Base-by-base conservation (phyloP, 2,797 vertebrate species). In the Anas capensis region DNA sequence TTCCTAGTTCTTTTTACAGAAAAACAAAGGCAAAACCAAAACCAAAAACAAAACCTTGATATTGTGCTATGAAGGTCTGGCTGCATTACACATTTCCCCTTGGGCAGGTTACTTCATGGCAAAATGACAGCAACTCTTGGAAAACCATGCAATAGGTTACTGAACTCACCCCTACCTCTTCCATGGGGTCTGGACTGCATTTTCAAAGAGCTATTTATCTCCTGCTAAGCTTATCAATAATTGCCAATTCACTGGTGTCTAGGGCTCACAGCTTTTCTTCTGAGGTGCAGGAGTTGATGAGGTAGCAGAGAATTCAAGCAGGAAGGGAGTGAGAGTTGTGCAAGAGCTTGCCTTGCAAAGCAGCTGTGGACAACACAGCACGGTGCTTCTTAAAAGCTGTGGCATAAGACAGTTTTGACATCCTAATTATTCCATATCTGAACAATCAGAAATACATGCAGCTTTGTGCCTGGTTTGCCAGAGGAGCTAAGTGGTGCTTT, bases 171-270 rank as follows among this genome's bases (percentile, higher is more conserved):
- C 1, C 0, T 69, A 31, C 36, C 58, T 79, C 21, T 64, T 44
- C 49, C 40, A 20, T 49, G 38, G 36, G 27, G 9, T 46, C 34
- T 61, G 36, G 60, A 26, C 21, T 68, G 34, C 1, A 7, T 90
- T 93, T 94, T 79, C 56, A 76, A n/a, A 36, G 14, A 79, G 87
- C 8, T 64, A 27, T 33, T 61, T 92, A 21, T 60, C 42, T 65
- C 1, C 0, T 78, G 21, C 33, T 77, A 18, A 1, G 2, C 27
- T 79, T 82, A 61, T 84, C 49, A 83, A 5, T 24, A 86, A 54
- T 4, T 76, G 21, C 27, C 29, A 24, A 5, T 92, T 88, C 20
- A 38, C 14, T 36, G 34, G 10, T 87, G 34, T 44, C 29, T 29
- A 16, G 27, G 54, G 34, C 82, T 82, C 54, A 31, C 49, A 48